phyloP scores from a whole-genome alignment of 1,140 invertebrate genomes.

The Dendroctonus ponderosae region DNA sequence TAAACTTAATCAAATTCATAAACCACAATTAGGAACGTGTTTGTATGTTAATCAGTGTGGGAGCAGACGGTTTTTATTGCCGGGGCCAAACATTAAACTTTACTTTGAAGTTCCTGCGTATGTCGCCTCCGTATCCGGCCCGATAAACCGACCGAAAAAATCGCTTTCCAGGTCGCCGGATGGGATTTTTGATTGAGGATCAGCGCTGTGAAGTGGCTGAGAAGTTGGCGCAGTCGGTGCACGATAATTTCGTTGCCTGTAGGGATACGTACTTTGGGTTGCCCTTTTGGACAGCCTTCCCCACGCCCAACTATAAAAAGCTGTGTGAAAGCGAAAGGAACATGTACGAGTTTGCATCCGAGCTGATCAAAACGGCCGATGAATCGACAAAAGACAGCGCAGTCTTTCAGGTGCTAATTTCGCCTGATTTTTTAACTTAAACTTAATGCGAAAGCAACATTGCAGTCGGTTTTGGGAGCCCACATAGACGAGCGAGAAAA shows the following conservation, averaged over 20 bases:
- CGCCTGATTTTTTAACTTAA: neutral
- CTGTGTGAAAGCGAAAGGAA: slow-evolving; percentile 73
- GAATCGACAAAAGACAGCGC: slow-evolving; percentile 62
- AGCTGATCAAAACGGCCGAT: slow-evolving; percentile 68
- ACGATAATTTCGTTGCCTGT: slow-evolving; percentile 71
- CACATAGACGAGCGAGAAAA: slow-evolving; percentile 75
- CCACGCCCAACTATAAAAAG: slow-evolving; percentile 69
- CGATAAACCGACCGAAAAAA: neutral
- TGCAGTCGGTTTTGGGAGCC: slow-evolving; percentile 67
- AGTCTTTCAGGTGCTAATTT: slow-evolving; percentile 57
- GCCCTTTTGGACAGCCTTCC: slow-evolving; percentile 78
- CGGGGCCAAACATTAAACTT: slow-evolving; percentile 15
- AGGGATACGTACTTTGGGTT: slow-evolving; percentile 79
- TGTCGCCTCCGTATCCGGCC: neutral
- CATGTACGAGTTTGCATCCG: slow-evolving; percentile 81
- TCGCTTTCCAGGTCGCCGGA: slow-evolving; percentile 58
- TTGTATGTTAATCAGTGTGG: slow-evolving; percentile 4
- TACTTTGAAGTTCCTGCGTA: slow-evolving; percentile 19
- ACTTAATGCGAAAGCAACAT: neutral
- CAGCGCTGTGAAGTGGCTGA: slow-evolving; percentile 57
- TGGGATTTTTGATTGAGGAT: slow-evolving; percentile 72
- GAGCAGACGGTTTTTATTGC: slow-evolving; percentile 22
- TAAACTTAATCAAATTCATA: neutral
- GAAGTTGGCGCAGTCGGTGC: slow-evolving; percentile 66
- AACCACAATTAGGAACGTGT: slow-evolving; percentile 1